Evolutionary conservation across 1,140 invertebrate genomes (phyloP).

Genomic region (Rhagoletis zephyria): DNA sequence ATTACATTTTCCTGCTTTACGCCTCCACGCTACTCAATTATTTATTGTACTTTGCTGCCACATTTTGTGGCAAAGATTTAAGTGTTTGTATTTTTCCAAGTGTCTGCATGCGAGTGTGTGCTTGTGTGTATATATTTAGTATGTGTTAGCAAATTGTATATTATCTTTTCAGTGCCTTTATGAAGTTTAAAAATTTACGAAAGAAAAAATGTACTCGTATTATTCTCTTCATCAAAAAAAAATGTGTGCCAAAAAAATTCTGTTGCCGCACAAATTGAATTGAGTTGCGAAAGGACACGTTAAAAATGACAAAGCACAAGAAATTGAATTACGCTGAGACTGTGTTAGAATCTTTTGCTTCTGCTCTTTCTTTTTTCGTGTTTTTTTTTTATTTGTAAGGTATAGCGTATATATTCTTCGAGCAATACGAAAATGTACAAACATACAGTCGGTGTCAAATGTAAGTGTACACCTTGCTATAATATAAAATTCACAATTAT

Average conservation of each 20-base stretch:
- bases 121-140: too few species aligned
- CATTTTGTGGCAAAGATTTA: conserved; percentile 47
- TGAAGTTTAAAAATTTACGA: not conserved
- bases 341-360: conserved; percentile 3
- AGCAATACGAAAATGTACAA: too few species aligned
- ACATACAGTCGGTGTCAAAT: too few species aligned
- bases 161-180: conserved; percentile 18
- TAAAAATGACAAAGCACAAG: conserved; percentile 39
- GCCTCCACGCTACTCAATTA: conserved; percentile 17
- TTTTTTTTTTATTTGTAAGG: too few species aligned
- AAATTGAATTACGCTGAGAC: conserved; percentile 43
- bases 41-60: not conserved
- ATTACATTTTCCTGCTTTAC: not conserved
- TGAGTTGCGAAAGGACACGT: conserved; percentile 36
- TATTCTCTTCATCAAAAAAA: not conserved
- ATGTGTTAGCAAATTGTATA: conserved; percentile 32
- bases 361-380: too few species aligned
- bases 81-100: not conserved
- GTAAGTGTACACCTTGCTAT: too few species aligned
- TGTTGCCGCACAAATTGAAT: conserved; percentile 17
- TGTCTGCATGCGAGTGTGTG: not conserved
- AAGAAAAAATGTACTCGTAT: not conserved
- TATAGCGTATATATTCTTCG: too few species aligned
- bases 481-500: too few species aligned
- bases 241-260: not conserved